phyloP scores from a whole-genome alignment of 2,888 invertebrate genomes.

The Spilarctia lutea region DNA sequence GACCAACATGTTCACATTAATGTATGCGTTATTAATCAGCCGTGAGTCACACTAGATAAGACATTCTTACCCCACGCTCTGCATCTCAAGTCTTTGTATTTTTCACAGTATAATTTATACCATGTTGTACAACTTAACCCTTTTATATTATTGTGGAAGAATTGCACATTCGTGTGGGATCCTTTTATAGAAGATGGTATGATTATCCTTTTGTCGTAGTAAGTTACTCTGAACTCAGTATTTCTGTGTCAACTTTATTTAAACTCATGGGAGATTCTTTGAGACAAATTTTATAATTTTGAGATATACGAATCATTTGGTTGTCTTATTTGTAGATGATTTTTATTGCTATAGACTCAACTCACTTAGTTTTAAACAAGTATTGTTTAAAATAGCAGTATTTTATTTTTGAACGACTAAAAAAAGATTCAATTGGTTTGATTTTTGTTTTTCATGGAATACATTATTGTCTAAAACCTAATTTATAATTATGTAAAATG shows the following conservation, averaged over 20 bases:
- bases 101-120: conserved; percentile 58
- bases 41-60: conserved; percentile 43
- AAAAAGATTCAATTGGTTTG: too few relatives aligned
- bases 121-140: conserved; percentile 51
- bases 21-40: not conserved
- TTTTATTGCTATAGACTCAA: not conserved
- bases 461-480: too few relatives aligned
- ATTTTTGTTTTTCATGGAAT: too few relatives aligned
- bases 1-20: not conserved
- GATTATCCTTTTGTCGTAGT: conserved; percentile 25
- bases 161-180: conserved; percentile 33
- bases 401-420: too few relatives aligned
- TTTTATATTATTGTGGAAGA: conserved; percentile 37
- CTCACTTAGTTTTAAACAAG: not conserved
- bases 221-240: not conserved
- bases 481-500: too few relatives aligned
- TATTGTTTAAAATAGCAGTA: not conserved
- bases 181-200: conserved; percentile 20
- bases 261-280: not conserved
- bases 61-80: conserved; percentile 34
- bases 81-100: conserved; percentile 52
- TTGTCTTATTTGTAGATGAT: not conserved
- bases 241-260: not conserved
- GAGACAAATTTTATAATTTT: not conserved
- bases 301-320: not conserved